Conservation (phyloP, 1,140 invertebrate genomes). For the Caenorhabditis elegans region DNA sequence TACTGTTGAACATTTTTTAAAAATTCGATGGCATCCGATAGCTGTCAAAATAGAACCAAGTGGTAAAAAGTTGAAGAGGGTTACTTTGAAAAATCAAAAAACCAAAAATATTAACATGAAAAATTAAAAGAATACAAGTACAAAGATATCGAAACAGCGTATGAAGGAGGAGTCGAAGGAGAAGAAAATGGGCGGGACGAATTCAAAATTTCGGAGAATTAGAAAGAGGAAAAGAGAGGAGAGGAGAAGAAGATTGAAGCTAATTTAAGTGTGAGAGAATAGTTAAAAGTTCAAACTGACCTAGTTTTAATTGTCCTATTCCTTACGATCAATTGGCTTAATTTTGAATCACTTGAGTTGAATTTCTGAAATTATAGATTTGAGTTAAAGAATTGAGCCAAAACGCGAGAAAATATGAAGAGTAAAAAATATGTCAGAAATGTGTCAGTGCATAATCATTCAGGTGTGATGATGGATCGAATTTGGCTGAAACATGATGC, state of each 20-base stretch:
- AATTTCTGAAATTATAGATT: neutral
- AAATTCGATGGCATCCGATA: too few relatives aligned
- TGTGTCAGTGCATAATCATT: too few relatives aligned
- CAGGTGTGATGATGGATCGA: neutral
- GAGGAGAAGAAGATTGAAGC: neutral
- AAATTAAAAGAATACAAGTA: too few relatives aligned
- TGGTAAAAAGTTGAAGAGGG: too few relatives aligned
- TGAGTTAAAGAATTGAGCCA: too few relatives aligned
- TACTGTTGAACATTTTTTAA: too few relatives aligned
- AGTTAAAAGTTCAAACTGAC: conserved; percentile 16
- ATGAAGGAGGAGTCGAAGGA: too few relatives aligned
- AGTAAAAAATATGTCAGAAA: too few relatives aligned
- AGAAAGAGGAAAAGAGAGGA: neutral
- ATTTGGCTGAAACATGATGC: neutral
- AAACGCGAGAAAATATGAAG: too few relatives aligned
- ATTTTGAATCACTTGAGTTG: neutral
- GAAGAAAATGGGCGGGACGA: neutral
- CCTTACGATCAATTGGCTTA: neutral
- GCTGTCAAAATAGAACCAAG: too few relatives aligned
- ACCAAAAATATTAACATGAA: too few relatives aligned
- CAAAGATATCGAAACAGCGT: neutral
- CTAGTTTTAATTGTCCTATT: neutral
- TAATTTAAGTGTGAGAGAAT: neutral
- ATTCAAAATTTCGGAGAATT: neutral
- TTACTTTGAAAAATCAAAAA: too few relatives aligned